Percentiles rank a stretch among this genome's conserved stretches.
phyloP scores from a whole-genome alignment of 2,797 vertebrate species.

The Crocodylus rhombifer region DNA sequence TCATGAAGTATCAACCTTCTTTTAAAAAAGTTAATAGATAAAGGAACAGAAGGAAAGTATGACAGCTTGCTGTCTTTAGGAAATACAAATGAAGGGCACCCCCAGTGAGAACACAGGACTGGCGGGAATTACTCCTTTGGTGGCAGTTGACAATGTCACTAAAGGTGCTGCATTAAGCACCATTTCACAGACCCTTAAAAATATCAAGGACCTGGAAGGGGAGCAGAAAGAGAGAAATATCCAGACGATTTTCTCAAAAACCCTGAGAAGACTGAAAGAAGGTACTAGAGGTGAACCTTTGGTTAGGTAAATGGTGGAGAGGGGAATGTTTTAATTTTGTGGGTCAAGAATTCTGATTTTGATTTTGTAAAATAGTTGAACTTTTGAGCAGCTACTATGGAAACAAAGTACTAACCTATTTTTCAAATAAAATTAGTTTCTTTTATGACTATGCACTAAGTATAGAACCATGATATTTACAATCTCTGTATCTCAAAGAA shows the following conservation, averaged over 20 bases:
- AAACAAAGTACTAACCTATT: neutral
- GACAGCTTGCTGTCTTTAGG: neutral
- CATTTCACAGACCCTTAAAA: neutral
- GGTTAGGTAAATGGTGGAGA: neutral
- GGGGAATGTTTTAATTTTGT: neutral
- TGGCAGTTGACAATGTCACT: neutral
- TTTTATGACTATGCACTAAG: neutral
- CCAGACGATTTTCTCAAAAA: neutral
- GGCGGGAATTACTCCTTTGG: neutral
- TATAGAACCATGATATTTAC: neutral
- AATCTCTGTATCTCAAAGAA: neutral
- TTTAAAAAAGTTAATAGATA: neutral
- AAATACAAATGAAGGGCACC: fast-evolving
- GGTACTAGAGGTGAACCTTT: neutral
- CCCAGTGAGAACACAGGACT: neutral
- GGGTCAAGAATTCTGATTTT: neutral
- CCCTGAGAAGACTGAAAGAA: neutral
- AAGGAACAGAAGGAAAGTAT: neutral
- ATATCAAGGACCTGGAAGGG: neutral
- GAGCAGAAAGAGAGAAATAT: neutral
- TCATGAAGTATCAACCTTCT: neutral
- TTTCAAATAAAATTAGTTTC: neutral
- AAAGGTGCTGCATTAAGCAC: neutral
- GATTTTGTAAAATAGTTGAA: neutral
- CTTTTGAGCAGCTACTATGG: neutral